Conservation (phyloP, 2,797 vertebrate genomes). For the Lateolabrax maculatus region DNA sequence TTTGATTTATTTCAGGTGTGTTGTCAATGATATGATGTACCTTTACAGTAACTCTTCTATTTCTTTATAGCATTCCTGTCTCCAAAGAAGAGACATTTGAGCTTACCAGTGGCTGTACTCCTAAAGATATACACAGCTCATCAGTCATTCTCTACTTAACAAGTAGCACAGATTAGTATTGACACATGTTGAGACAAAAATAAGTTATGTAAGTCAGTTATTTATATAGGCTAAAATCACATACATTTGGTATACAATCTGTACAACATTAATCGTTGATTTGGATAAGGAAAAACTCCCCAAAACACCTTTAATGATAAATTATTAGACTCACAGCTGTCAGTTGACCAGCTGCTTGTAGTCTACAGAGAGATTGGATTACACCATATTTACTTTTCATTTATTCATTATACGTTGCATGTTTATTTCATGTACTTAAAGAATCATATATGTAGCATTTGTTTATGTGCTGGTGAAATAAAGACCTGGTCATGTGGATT, state of each 20-base stretch:
- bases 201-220: no score
- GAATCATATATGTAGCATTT: constrained; percentile 9
- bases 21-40: background rate
- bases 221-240: no score
- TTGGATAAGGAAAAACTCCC: no score
- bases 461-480: constrained; percentile 14
- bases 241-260: no score
- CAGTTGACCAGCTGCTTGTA: background rate
- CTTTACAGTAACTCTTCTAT: background rate
- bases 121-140: background rate
- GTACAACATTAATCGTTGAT: no score
- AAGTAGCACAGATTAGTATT: background rate
- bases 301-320: background rate
- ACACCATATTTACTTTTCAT: background rate
- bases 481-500: constrained; percentile 44
- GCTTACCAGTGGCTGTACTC: no score
- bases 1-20: background rate
- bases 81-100: no score
- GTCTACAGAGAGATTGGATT: background rate
- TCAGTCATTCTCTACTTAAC: background rate
- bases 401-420: background rate
- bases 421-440: background rate
- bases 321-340: background rate
- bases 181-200: background rate
- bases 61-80: no score